Conservation (phyloP, 2,113 vertebrate genomes). For the Cyrtonyx montezumae region DNA sequence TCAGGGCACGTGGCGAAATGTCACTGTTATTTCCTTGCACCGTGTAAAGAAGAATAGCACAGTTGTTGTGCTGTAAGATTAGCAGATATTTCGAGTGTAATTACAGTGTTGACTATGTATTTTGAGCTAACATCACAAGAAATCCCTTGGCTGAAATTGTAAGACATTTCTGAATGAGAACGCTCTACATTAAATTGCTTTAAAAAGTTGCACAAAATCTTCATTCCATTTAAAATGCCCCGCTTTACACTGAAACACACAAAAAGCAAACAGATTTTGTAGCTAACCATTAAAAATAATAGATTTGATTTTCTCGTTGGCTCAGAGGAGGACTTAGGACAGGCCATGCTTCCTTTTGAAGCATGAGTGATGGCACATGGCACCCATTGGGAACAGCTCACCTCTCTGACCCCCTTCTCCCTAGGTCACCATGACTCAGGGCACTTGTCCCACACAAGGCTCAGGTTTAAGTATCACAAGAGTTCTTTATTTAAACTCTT, state of each 20-base stretch:
- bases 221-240: neutral
- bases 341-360: neutral
- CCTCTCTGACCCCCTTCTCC: neutral
- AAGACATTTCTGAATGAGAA: neutral
- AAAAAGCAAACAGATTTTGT: neutral
- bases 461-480: neutral
- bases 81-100: neutral
- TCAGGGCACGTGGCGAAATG: neutral
- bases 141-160: neutral
- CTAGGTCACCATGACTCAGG: neutral
- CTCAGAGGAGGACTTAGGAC: neutral
- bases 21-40: neutral
- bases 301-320: neutral
- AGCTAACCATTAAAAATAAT: neutral
- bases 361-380: accelerated
- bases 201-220: neutral
- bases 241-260: neutral
- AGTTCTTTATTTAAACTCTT: neutral
- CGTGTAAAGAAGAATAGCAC: neutral
- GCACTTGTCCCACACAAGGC: neutral
- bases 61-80: neutral
- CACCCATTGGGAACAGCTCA: accelerated
- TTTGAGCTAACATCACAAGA: neutral
- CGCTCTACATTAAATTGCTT: accelerated
- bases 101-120: neutral